Evolutionary conservation across 2,113 vertebrate species (phyloP).

Genomic region (Megaceryle maxima): DNA sequence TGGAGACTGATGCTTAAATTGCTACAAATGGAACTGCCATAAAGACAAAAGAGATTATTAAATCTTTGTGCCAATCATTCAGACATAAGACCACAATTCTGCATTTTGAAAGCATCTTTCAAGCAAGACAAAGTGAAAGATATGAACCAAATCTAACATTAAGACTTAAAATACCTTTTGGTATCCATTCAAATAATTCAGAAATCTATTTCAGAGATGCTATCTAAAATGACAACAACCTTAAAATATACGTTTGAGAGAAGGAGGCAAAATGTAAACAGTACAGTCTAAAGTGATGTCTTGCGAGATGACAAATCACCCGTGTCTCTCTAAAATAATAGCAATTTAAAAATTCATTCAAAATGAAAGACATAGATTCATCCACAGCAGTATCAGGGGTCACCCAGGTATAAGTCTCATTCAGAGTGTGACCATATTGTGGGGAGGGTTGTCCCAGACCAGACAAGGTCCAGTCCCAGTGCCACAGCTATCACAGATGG

Average conservation of each 20-base stretch:
- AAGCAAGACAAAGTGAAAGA: not conserved
- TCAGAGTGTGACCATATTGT: not conserved
- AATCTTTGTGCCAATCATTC: conserved; percentile 43
- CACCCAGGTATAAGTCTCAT: not conserved
- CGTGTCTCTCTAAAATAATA: not conserved
- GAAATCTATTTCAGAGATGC: conserved; percentile 13
- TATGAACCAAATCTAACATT: conserved; percentile 3
- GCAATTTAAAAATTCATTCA: not conserved
- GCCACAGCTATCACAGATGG: not conserved
- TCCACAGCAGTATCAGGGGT: not conserved
- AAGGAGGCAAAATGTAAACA: not conserved
- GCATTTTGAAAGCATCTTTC: conserved; percentile 28
- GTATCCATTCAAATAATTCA: not conserved
- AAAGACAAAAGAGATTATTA: conserved; percentile 67
- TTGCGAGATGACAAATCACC: not conserved
- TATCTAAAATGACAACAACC: not conserved
- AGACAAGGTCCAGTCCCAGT: not conserved
- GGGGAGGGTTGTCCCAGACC: not conserved
- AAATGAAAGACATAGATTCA: not conserved
- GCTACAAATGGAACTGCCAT: conserved; percentile 57
- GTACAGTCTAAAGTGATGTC: not conserved
- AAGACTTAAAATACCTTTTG: conserved; percentile 18
- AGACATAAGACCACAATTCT: not conserved
- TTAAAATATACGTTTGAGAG: not conserved
- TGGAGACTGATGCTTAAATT: conserved; percentile 57